Evolutionary conservation across 2,888 invertebrate species (phyloP).

Genomic region (Lasius platythorax): DNA sequence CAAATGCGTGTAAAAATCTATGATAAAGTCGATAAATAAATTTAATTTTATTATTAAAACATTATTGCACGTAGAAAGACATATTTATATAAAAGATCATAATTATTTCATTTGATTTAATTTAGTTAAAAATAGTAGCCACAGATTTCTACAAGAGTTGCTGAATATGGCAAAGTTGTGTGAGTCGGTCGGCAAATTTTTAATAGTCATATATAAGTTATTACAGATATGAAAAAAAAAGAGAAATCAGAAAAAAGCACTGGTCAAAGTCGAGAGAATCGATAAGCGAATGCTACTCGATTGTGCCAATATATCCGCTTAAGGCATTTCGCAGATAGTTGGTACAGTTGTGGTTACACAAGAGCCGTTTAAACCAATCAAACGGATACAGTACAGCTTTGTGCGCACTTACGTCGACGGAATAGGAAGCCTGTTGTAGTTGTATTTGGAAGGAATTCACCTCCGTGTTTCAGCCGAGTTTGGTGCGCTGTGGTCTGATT

Average conservation of each 20-base stretch:
- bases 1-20: not conserved
- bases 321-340: conserved; percentile 71
- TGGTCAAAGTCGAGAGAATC: conserved; percentile 26
- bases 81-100: not conserved
- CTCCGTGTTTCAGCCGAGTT: conserved; percentile 64
- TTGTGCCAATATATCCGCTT: conserved; percentile 67
- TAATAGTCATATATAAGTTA: not conserved
- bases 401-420: conserved; percentile 56
- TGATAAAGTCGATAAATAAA: not conserved
- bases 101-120: not conserved
- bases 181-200: not conserved
- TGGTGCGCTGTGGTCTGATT: conserved; percentile 61
- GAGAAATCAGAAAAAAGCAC: not conserved
- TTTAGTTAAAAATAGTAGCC: not conserved
- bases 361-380: conserved; percentile 72
- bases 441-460: conserved; percentile 70
- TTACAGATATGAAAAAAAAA: not conserved
- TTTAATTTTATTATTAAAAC: not conserved
- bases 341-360: conserved; percentile 69
- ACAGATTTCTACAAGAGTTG: not conserved
- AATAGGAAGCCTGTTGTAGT: conserved; percentile 56
- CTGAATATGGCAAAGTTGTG: not conserved
- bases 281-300: conserved; percentile 60
- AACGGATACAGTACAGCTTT: conserved; percentile 62
- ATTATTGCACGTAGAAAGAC: not conserved